These are phyloP conservation scores for Drosophila nebulosa DNA, from an alignment of 1,140 invertebrate species.

Conservation along the genomic window DNA sequence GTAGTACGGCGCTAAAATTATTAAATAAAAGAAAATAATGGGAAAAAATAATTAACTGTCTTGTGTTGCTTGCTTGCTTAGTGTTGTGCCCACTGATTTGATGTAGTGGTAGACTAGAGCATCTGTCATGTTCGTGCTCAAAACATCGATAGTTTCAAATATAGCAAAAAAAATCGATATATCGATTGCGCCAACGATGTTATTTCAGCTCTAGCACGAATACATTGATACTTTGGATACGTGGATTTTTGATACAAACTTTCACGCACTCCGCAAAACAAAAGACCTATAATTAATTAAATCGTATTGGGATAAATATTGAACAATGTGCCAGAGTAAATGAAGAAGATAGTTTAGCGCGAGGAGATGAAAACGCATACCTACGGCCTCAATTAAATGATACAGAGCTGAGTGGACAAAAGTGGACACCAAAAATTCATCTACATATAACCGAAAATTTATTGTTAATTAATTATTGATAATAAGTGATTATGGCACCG, in stretches of 20 bases:
- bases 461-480: constrained; percentile 44
- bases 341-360: neutral
- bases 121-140: no score
- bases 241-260: constrained; percentile 36
- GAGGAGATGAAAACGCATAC: neutral
- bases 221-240: no score
- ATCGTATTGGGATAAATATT: neutral
- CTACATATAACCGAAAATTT: constrained; percentile 27
- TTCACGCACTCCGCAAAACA: constrained; percentile 10
- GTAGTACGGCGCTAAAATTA: no score
- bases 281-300: neutral
- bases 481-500: constrained; percentile 72
- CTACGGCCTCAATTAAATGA: neutral
- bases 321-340: constrained; percentile 11
- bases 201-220: neutral
- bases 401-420: neutral
- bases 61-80: no score
- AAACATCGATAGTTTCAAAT: no score
- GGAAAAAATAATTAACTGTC: no score
- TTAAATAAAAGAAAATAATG: no score
- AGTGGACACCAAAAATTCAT: neutral
- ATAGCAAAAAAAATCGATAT: no score
- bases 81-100: no score
- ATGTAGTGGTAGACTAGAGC: no score
- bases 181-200: no score